These are phyloP conservation scores for Furcifer pardalis DNA, from an alignment of 2,797 vertebrate species.

Conservation along the genomic window DNA sequence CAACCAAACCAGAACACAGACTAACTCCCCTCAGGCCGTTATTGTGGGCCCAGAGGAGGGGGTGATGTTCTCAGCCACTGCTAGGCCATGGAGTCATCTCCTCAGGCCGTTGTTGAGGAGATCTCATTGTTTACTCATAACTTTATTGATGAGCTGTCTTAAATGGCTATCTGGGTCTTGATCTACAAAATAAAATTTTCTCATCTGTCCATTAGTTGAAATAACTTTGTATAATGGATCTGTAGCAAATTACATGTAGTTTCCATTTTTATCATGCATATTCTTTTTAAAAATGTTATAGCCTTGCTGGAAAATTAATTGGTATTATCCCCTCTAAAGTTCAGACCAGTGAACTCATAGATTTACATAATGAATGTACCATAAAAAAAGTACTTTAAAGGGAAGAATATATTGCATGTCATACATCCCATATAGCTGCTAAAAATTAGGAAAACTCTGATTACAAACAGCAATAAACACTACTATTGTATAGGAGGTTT, in stretches of 20 bases:
- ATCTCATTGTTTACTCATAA: conserved; percentile 10
- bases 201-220: neutral
- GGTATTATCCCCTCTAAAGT: conserved; percentile 10
- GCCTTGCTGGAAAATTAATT: conserved; percentile 25
- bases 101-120: too few species aligned
- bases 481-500: neutral
- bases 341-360: conserved; percentile 26
- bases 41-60: too few species aligned
- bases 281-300: conserved; percentile 30
- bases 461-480: conserved; percentile 19
- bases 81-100: too few species aligned
- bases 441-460: conserved; percentile 3
- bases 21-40: too few species aligned
- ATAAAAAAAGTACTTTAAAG: neutral
- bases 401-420: accelerated
- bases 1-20: too few species aligned
- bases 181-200: conserved; percentile 19
- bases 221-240: conserved; percentile 16
- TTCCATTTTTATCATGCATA: conserved; percentile 19
- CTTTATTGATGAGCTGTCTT: neutral
- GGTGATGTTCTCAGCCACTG: too few species aligned
- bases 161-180: neutral
- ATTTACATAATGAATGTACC: conserved; percentile 16
- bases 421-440: neutral
- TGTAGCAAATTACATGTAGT: conserved; percentile 8